A percentile compares a stretch with the other conserved stretches of the same genome.
Conservation (phyloP, 2,113 vertebrate species). For the Grammomys dolichurus region DNA sequence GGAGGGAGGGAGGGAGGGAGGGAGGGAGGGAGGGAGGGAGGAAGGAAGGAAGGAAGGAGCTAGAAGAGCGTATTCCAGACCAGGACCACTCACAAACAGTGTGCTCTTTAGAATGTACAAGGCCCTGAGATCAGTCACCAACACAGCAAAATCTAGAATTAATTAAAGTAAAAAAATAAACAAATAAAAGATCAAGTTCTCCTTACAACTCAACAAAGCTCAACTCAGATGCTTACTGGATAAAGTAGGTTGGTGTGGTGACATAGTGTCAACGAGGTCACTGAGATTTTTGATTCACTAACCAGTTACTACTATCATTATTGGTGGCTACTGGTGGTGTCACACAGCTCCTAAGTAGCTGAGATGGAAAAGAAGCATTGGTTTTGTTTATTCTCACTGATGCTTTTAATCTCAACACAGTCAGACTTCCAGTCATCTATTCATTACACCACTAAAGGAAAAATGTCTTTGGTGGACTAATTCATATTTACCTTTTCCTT, state of each 20-base stretch:
- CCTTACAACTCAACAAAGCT: not conserved
- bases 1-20: too few species aligned
- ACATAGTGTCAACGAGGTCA: conserved; percentile 5
- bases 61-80: not conserved
- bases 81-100: not conserved
- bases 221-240: not conserved
- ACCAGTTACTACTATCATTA: not conserved
- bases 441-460: conserved; percentile 60
- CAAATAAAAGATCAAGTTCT: not conserved
- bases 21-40: not conserved
- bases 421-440: conserved; percentile 15
- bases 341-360: not conserved
- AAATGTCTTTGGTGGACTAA: conserved; percentile 53
- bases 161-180: not conserved
- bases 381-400: not conserved
- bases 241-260: not conserved
- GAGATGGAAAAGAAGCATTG: not conserved
- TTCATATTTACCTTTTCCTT: conserved; percentile 49
- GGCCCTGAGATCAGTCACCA: too few species aligned
- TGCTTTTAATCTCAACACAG: conserved; percentile 46
- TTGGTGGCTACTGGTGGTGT: not conserved
- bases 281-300: not conserved
- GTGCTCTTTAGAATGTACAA: not conserved
- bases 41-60: too few species aligned
- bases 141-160: not conserved